Percentiles rank a stretch among this genome's conserved stretches.
Conservation (phyloP, 2,113 vertebrate genomes). For the Mesitornis unicolor region DNA sequence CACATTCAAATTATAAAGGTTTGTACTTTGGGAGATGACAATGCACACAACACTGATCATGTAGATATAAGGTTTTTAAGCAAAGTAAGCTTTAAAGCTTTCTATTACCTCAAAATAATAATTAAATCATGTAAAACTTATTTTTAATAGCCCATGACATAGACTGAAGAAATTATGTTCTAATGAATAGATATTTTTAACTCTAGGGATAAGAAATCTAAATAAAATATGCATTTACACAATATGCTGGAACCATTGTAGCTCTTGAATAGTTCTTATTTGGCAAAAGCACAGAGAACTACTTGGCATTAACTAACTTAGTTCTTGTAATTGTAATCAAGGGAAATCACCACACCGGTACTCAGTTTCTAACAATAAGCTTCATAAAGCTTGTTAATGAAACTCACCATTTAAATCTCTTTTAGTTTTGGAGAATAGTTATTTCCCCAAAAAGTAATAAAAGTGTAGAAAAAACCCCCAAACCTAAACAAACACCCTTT, state of each 20-base stretch:
- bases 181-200: slow-evolving; percentile 10
- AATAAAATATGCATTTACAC: slow-evolving; percentile 54
- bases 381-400: slow-evolving; percentile 23
- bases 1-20: neutral
- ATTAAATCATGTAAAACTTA: slow-evolving; percentile 20
- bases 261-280: neutral
- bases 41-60: neutral
- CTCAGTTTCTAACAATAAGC: neutral
- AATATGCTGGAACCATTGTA: slow-evolving; percentile 22
- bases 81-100: slow-evolving; percentile 19
- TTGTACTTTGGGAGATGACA: neutral
- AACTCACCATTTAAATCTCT: neutral
- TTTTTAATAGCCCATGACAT: slow-evolving; percentile 37
- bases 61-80: neutral
- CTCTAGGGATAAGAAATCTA: slow-evolving; percentile 33
- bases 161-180: slow-evolving; percentile 5
- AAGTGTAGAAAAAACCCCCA: neutral
- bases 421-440: neutral
- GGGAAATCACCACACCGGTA: slow-evolving; percentile 16
- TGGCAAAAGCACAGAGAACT: slow-evolving; percentile 38
- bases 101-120: slow-evolving; percentile 1
- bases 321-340: slow-evolving; percentile 31
- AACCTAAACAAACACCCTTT: neutral
- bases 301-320: slow-evolving; percentile 30
- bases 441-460: neutral